A percentile compares a stretch with the other conserved stretches of the same genome.
Conservation (phyloP, 2,888 invertebrate genomes). For the Thysanoteuthis rhombus region DNA sequence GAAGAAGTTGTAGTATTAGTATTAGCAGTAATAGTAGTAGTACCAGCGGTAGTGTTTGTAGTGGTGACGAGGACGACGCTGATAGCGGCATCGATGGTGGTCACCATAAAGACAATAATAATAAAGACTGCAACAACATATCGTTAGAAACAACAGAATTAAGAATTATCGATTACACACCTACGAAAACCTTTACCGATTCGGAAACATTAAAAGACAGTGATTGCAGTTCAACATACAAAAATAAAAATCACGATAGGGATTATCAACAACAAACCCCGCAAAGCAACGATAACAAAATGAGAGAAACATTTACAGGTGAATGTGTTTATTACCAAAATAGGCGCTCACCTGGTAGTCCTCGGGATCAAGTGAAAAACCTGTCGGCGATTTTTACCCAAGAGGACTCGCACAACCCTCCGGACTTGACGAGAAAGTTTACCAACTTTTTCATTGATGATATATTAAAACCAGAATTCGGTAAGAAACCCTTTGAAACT, state of each 20-base stretch:
- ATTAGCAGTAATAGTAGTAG: neutral
- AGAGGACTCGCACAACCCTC: neutral
- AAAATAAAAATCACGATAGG: neutral
- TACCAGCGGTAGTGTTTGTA: neutral
- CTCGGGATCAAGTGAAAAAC: neutral
- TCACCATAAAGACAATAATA: neutral
- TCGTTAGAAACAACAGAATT: neutral
- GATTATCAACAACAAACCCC: neutral
- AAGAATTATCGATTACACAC: neutral
- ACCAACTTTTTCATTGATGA: conserved; percentile 62
- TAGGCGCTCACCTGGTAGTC: neutral
- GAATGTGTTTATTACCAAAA: neutral
- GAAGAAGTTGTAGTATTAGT: neutral
- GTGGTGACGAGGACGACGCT: neutral
- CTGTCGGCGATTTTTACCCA: neutral
- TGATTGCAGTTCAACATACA: too few relatives aligned
- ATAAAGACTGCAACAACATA: neutral
- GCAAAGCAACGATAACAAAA: neutral
- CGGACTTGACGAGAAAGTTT: conserved; percentile 32
- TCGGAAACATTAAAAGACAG: neutral
- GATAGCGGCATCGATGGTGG: neutral
- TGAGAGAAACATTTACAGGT: neutral
- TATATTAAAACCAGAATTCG: conserved; percentile 62
- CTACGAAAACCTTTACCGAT: neutral
- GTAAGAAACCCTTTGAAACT: conserved; percentile 37